These are phyloP conservation scores for Cecidostiba fungosa DNA, from an alignment of 2,888 invertebrate species.

Conservation along the genomic window DNA sequence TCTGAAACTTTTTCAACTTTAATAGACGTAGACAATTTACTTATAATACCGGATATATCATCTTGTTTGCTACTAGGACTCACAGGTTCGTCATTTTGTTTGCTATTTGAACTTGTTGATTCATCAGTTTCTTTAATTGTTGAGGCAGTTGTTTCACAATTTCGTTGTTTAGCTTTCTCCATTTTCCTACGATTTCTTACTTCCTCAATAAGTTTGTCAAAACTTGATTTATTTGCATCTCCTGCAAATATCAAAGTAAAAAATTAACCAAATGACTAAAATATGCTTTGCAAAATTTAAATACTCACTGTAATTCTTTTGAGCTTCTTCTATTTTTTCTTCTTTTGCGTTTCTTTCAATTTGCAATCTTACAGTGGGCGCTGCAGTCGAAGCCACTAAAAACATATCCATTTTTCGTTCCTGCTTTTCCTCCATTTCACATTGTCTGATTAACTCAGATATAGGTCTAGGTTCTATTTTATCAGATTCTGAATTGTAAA, in stretches of 20 bases:
- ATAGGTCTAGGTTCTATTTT: constrained; percentile 78
- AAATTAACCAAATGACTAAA: background rate
- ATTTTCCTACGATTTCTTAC: constrained; percentile 71
- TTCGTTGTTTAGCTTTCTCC: constrained; percentile 23
- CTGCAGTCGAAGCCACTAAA: constrained; percentile 39
- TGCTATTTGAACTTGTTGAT: background rate
- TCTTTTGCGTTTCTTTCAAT: constrained; percentile 77
- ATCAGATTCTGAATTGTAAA: constrained; percentile 81
- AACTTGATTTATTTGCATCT: constrained; percentile 76
- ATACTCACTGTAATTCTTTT: constrained; percentile 78
- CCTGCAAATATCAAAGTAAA: constrained; percentile 69
- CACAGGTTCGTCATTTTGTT: background rate
- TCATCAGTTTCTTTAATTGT: constrained; percentile 13
- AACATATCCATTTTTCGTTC: constrained; percentile 72
- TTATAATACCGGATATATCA: background rate
- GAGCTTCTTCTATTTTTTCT: constrained; percentile 77
- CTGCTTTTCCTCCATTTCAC: constrained; percentile 78
- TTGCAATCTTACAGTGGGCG: constrained; percentile 67
- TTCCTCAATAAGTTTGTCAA: constrained; percentile 74
- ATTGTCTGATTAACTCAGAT: constrained; percentile 77
- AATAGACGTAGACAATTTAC: constrained; percentile 29
- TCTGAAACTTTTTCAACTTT: constrained; percentile 7
- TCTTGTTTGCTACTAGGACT: background rate
- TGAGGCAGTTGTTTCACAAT: background rate
- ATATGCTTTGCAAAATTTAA: constrained; percentile 24